Base-by-base conservation (phyloP, 2,888 invertebrate genomes). In the Notocelia uddmanniana region DNA sequence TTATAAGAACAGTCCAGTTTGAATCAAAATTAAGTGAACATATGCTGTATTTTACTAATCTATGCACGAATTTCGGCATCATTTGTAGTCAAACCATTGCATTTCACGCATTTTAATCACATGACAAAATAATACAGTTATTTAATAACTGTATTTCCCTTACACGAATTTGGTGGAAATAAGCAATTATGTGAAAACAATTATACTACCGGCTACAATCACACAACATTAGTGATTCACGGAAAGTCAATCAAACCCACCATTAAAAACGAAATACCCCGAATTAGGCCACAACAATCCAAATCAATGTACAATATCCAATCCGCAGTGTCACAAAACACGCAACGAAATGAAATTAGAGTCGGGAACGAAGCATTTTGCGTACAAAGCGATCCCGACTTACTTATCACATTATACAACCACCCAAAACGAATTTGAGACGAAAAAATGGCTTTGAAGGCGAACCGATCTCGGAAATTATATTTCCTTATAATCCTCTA, bases 401-500 rank as follows among this genome's bases (percentile, higher is more conserved):
- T 67, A 58, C 64, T 62, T 73, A 76, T 76, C 74, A 74, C 75
- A 74, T 74, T 74, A 75, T 73, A 48, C 60, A 60, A 57, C 70
- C 69, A 69, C 73, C 71, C 55, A 74, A 74, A 75, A 71, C 72
- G 74, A 76, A 74, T 74, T 74, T 68, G 59, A 60, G 60, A 71
- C 52, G 73, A 73, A 70, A 75, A 69, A 69, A 57, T 63, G 64
- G 52, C 50, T 74, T 73, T 67, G 60, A 66, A 69, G 62, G 26
- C 48, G 52, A 60, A 68, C 68, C 59, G 82, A 86, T 85, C 82
- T 83, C 78, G 77, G 79, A 84, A 86, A 86, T 88, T 83, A 85
- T 85, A 80, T 86, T 82, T 80, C 76, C 76, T 78, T 74, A 80
- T 85, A 87, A 87, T 85, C 84, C 80, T 75, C 77, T 77, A 78